Evolutionary conservation across 2,113 vertebrate genomes (phyloP), one percentile per base, ranked within the genome.

Genomic region (Crypturellus undulatus): DNA sequence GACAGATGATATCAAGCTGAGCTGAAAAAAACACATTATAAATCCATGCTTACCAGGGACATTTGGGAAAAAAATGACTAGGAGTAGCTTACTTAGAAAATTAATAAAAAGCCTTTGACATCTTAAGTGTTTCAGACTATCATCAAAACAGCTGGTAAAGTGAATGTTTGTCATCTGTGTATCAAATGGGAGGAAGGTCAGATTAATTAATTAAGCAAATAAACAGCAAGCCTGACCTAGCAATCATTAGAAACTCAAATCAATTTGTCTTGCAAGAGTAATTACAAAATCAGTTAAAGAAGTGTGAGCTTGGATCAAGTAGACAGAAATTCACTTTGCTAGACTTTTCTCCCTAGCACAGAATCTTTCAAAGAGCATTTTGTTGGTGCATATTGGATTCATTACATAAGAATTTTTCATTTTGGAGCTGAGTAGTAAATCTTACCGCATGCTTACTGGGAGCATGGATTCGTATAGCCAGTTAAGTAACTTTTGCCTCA

Each of bases 151-250:
- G 71, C 67, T 92, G 79, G 38, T 79, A 47, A 59, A 94, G 87
- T 77, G 70, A 47, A 79, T 70, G 14, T 51, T 89, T 90, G 63
- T 83, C 87, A 87, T 73, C 71, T 42, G 40, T 51, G 49, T 62
- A 40, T 70, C 69, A 84, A 73, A 67, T 16, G n/a, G 56, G 82
- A 91, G 63, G n/a, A 94, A 96, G 81, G 91, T 87, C 89, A 94
- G 40, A 85, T 51, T 77, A 89, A 94, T 87, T 96, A 94, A 94
- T 92, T 91, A 87, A 94, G 68, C 24, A 84, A 92, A 92, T 79
- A 92, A 9, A 65, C 42, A 64, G 69, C 32, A 78, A 87, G 40
- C 36, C 72, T 92, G 80, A 94, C 69, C 56, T 54, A 88, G 77
- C 79, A 80, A 62, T 71, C 79, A 84, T 64, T 56, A 69, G 77